Base-by-base conservation (phyloP, 2,888 invertebrate genomes). In the Tetragnatha montana region DNA sequence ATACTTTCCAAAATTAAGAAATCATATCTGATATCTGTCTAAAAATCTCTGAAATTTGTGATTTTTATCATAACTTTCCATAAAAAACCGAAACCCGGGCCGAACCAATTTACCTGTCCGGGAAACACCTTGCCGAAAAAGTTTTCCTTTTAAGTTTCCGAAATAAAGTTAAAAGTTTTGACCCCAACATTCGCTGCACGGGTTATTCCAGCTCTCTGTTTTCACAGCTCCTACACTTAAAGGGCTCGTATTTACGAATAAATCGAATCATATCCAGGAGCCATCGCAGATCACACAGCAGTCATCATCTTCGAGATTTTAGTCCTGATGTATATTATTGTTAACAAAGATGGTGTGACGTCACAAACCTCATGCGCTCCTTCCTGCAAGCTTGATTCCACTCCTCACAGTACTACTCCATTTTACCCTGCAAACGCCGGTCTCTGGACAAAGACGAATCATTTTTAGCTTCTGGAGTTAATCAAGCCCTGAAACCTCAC, bases 321-420 rank as follows among this genome's bases (percentile, higher is more conserved):
- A 90, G 89, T 90, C 89, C 85, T 87, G 87, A 87, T 90, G 91
- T 88, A 88, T 91, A 91, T 91, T 86, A 91, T 91, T 88, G 88
- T 91, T 88, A 88, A 91, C 91, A 91, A 91, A 91, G 88, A 88
- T 88, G 88, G 86, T 91, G 87, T 88, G 88, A 88, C 91, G 91
- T 91, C 91, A 91, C 91, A 91, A 91, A 91, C 89, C 91, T 89
- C 91, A 91, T 89, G 91, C 91, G 91, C 91, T 91, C 87, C 89
- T 91, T 91, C 86, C 91, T 90, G 90, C 90, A 90, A 81, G 90
- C 90, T 91, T 91, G 85, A 91, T 91, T 91, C 91, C 86, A 91
- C 91, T 91, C 88, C 90, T 87, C 90, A 90, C 89, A 89, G 85
- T 89, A 85, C 84, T 79, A 91, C 91, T 91, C 91, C 91, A 91